Conservation (phyloP, 1,140 invertebrate species). For the Ganaspis sp. region DNA sequence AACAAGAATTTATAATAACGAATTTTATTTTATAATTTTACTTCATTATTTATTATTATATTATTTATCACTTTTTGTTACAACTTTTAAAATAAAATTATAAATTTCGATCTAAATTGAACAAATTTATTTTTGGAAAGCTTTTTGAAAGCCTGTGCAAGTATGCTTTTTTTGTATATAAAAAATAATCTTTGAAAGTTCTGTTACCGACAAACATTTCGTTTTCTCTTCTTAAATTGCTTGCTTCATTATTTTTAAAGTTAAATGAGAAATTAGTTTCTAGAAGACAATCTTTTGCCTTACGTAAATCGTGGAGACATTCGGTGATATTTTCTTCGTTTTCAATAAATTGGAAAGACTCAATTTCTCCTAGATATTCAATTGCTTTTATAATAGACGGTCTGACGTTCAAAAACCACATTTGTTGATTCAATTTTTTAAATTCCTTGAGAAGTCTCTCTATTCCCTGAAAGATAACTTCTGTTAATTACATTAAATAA, state of each 20-base stretch:
- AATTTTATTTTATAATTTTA: too few species aligned
- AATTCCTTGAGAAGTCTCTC: slow-evolving; percentile 66
- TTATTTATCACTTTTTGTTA: too few species aligned
- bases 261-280: neutral
- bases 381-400: slow-evolving; percentile 53
- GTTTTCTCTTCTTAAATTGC: neutral
- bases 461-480: slow-evolving; percentile 64
- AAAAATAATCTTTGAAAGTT: slow-evolving; percentile 33
- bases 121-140: too few species aligned
- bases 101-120: too few species aligned
- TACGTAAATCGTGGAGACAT: slow-evolving; percentile 46
- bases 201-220: slow-evolving; percentile 38
- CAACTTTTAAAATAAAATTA: too few species aligned
- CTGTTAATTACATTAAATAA: slow-evolving; percentile 30
- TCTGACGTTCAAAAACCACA: slow-evolving; percentile 70
- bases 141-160: too few species aligned
- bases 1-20: too few species aligned
- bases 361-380: slow-evolving; percentile 47
- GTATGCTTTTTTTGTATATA: too few species aligned
- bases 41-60: too few species aligned
- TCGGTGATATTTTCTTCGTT: slow-evolving; percentile 55
- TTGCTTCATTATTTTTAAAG: slow-evolving; percentile 7
- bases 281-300: slow-evolving; percentile 4
- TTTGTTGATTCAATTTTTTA: slow-evolving; percentile 58
- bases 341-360: slow-evolving; percentile 60